A percentile compares a stretch with the other conserved stretches of the same genome.
Evolutionary conservation across 2,797 vertebrate species (phyloP).

Genomic region (Hypotaenidia okinawae): DNA sequence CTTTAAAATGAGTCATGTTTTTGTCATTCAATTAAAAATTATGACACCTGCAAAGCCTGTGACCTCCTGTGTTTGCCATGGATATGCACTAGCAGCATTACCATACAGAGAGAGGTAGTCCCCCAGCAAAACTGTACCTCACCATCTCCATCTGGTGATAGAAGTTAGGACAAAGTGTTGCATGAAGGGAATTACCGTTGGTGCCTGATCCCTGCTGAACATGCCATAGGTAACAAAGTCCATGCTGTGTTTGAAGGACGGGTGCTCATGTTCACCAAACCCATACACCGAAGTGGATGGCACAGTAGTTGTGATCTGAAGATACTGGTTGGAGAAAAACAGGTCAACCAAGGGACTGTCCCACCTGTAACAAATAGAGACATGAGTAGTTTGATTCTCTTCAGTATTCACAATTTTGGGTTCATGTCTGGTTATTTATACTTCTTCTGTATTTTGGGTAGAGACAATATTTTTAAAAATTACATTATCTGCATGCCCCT

Average conservation of each 20-base stretch:
- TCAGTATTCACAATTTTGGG: background rate
- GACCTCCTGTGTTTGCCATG: background rate
- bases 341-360: slow-evolving; percentile 29
- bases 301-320: slow-evolving; percentile 35
- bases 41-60: background rate
- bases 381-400: background rate
- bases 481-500: background rate
- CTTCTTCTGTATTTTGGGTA: background rate
- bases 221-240: slow-evolving; percentile 55
- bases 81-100: background rate
- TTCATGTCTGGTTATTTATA: background rate
- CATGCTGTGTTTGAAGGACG: slow-evolving; percentile 60
- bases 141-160: background rate
- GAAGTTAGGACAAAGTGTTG: background rate
- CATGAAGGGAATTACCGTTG: slow-evolving; percentile 13
- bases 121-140: background rate
- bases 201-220: slow-evolving; percentile 49
- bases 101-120: background rate
- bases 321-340: slow-evolving; percentile 58
- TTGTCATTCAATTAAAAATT: background rate
- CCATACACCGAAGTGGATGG: slow-evolving; percentile 45
- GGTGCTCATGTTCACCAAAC: slow-evolving; percentile 55
- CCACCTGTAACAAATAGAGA: slow-evolving; percentile 31
- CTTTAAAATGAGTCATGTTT: background rate
- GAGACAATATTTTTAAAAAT: background rate